Evolutionary conservation across 2,797 vertebrate genomes (phyloP), one percentile per base, ranked within the genome.

Genomic region (Macroramphosus scolopax): DNA sequence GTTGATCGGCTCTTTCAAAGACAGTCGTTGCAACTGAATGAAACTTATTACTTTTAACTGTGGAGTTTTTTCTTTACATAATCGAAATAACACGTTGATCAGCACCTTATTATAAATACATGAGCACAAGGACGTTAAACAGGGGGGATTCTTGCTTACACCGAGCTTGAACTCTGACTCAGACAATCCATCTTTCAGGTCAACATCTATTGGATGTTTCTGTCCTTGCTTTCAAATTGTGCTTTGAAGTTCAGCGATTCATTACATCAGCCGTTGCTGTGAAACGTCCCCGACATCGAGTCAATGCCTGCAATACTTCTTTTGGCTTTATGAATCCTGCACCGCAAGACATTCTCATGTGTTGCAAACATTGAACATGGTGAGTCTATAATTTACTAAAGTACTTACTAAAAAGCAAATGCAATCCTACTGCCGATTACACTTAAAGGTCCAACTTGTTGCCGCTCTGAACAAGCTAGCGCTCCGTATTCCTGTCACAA

Each of bases 61-160:
- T n/a, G n/a, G n/a, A n/a, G 13, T 17, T n/a, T 46, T 46, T 46
- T n/a, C 12, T 17, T 42, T 26, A 50, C 63, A 42, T 71, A 64
- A 72, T 37, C 68, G 63, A 25, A 47, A 59, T 17, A 63, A 43
- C 28, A 17, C 51, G 56, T 68, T 13, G 33, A 68, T 75, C 69
- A 70, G 63, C 71, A 69, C 43, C 41, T 58, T 66, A 52, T 58
- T 63, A 29, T 54, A 61, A 63, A 70, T 63, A 58, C 31, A 63
- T 56, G 63, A 64, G 47, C 60, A 63, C 46, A 51, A 64, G 50
- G 55, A 69, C 3, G 20, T 51, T 54, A 47, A 75, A 58, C 40
- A 12, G 50, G 46, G 60, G 42, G 51, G 38, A 52, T 62, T 75
- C 71, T 60, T 72, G 68, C 72, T 82, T 72, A 62, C 55, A 44